These are phyloP conservation scores for Sus cebifrons DNA, from an alignment of 2,797 vertebrate genomes.

Conservation along the genomic window DNA sequence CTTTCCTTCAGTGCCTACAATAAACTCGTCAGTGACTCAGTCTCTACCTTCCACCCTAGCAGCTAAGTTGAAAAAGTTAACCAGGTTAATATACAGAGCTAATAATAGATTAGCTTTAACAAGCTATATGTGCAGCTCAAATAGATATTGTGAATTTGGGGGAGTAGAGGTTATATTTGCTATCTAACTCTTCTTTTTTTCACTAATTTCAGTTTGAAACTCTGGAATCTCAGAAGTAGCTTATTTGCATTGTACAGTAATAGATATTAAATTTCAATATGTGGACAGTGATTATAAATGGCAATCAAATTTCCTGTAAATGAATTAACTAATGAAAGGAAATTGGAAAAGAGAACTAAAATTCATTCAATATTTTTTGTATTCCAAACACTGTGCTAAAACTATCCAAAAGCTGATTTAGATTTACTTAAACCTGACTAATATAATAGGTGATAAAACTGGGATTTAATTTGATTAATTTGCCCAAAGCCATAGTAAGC, in stretches of 20 bases:
- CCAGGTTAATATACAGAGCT: neutral
- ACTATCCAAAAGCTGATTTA: slow-evolving; percentile 38
- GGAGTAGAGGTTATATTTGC: neutral
- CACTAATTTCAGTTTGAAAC: neutral
- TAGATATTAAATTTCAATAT: neutral
- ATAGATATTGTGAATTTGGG: neutral
- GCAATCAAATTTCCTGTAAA: neutral
- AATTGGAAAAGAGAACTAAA: neutral
- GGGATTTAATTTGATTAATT: slow-evolving; percentile 8
- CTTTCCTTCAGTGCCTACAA: neutral
- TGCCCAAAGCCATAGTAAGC: neutral
- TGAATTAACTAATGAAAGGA: neutral
- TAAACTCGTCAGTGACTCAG: neutral
- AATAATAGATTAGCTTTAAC: neutral
- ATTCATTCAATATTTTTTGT: slow-evolving; percentile 1
- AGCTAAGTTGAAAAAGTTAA: slow-evolving; percentile 12
- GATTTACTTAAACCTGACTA: slow-evolving; percentile 41
- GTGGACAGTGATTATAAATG: neutral
- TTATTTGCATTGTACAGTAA: slow-evolving; percentile 11
- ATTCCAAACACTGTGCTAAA: slow-evolving; percentile 5
- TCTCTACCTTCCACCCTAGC: neutral
- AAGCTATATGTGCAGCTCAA: neutral
- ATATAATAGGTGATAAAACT: slow-evolving; percentile 12
- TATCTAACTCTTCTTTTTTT: neutral
- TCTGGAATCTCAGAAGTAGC: slow-evolving; percentile 13